A percentile compares a stretch with the other conserved stretches of the same genome.
Conservation (phyloP, 2,113 vertebrate genomes). For the Leuciscus idus region DNA sequence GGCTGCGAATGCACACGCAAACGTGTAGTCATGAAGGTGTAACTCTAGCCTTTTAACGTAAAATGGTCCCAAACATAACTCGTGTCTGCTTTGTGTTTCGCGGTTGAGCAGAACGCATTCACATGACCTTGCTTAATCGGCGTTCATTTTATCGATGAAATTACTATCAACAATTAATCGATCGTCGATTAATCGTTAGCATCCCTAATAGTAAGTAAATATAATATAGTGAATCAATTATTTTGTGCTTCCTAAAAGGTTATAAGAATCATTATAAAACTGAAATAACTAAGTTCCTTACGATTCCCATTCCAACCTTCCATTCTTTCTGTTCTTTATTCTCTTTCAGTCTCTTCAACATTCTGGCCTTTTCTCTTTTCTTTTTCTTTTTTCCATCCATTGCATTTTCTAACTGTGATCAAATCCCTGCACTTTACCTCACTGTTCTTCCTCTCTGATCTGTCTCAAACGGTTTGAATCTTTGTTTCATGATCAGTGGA, state of each 20-base stretch:
- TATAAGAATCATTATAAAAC: background rate
- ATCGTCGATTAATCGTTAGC: too few species aligned
- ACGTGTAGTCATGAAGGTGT: too few species aligned
- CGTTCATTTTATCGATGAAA: too few species aligned
- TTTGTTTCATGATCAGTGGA: slow-evolving; percentile 27
- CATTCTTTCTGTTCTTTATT: slow-evolving; percentile 24
- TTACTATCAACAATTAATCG: too few species aligned
- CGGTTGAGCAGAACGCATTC: too few species aligned
- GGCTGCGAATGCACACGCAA: too few species aligned
- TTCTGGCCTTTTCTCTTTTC: slow-evolving; percentile 41
- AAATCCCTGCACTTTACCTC: slow-evolving; percentile 79
- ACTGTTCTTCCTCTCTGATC: slow-evolving; percentile 83
- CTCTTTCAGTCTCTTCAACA: slow-evolving; percentile 11
- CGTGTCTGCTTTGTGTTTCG: too few species aligned
- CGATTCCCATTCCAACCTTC: slow-evolving; percentile 11
- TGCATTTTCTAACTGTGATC: slow-evolving; percentile 82
- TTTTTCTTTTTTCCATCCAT: slow-evolving; percentile 71
- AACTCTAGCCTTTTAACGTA: too few species aligned
- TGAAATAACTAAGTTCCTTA: background rate
- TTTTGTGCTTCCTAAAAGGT: background rate
- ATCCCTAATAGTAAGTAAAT: too few species aligned
- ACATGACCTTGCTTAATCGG: too few species aligned
- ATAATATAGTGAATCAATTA: background rate
- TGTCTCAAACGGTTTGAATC: slow-evolving; percentile 69
- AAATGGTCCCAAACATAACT: too few species aligned